phyloP scores from a whole-genome alignment of 2,888 invertebrate genomes.

The Drosophila nr. perissopoda region DNA sequence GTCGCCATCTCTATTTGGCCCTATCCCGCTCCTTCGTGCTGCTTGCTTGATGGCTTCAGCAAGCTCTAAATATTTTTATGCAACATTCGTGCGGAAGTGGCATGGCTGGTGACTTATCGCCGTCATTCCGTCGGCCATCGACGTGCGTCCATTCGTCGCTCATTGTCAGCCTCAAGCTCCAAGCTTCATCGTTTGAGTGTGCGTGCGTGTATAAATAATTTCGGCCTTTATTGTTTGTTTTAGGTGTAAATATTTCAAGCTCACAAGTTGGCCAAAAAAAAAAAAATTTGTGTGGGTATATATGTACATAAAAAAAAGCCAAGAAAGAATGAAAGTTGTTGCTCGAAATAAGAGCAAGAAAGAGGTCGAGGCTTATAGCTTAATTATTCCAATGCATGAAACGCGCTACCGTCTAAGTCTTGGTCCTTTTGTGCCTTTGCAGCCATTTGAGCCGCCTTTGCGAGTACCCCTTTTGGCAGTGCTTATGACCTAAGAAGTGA shows the following conservation, averaged over 20 bases:
- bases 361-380: conserved; percentile 82
- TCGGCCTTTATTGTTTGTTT: conserved; percentile 75
- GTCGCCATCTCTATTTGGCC: conserved; percentile 5
- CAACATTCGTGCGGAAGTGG: conserved; percentile 72
- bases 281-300: neutral
- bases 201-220: conserved; percentile 77
- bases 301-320: conserved; percentile 26
- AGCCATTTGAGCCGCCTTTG: conserved; percentile 5
- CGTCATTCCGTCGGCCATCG: conserved; percentile 67
- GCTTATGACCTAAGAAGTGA: conserved; percentile 57
- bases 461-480: conserved; percentile 58
- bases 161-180: conserved; percentile 44
- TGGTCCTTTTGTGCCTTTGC: conserved; percentile 41
- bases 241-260: conserved; percentile 81
- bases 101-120: conserved; percentile 78
- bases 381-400: conserved; percentile 81
- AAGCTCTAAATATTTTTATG: conserved; percentile 54
- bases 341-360: conserved; percentile 46
- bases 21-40: neutral
- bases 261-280: conserved; percentile 63
- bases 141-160: conserved; percentile 45
- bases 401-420: conserved; percentile 41
- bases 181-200: conserved; percentile 32
- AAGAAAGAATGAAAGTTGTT: conserved; percentile 46
- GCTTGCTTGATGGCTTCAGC: conserved; percentile 21